A percentile compares a stretch with the other conserved stretches of the same genome.
These are phyloP conservation scores for Melolontha melolontha DNA, from an alignment of 2,888 invertebrate genomes.

Conservation along the genomic window DNA sequence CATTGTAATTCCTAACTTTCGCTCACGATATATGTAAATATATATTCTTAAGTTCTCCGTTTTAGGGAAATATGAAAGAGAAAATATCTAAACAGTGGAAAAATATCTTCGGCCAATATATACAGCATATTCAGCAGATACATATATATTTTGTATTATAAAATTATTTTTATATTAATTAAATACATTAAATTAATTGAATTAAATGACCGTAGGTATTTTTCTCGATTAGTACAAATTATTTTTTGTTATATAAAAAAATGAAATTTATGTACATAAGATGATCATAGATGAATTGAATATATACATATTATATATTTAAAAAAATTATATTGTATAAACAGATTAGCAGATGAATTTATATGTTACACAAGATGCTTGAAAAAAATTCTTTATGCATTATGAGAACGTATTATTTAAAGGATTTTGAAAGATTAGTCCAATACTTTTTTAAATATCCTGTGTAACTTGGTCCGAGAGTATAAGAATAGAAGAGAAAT, in stretches of 20 bases:
- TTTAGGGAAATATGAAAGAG: conserved; percentile 20
- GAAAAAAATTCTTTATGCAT: conserved; percentile 17
- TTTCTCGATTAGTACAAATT: conserved; percentile 33
- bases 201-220: conserved; percentile 13
- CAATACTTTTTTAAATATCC: conserved; percentile 30
- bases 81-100: conserved; percentile 13
- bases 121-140: not conserved
- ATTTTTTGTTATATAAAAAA: conserved; percentile 28
- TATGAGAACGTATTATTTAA: conserved; percentile 12
- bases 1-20: too few relatives aligned
- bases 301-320: conserved; percentile 26
- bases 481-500: conserved; percentile 11
- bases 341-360: conserved; percentile 30
- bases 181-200: conserved; percentile 19
- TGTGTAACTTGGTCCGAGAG: conserved; percentile 25
- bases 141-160: conserved; percentile 33
- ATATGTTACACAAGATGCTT: conserved; percentile 36
- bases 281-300: conserved; percentile 18
- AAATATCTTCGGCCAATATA: conserved; percentile 28
- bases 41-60: conserved; percentile 24
- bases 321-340: conserved; percentile 35
- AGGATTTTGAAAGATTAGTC: conserved; percentile 13
- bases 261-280: conserved; percentile 20
- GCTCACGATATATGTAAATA: too few relatives aligned
- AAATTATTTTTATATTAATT: conserved; percentile 36